Base-by-base conservation (phyloP, 1,140 invertebrate species). In the Ctenoplectra terminalis region DNA sequence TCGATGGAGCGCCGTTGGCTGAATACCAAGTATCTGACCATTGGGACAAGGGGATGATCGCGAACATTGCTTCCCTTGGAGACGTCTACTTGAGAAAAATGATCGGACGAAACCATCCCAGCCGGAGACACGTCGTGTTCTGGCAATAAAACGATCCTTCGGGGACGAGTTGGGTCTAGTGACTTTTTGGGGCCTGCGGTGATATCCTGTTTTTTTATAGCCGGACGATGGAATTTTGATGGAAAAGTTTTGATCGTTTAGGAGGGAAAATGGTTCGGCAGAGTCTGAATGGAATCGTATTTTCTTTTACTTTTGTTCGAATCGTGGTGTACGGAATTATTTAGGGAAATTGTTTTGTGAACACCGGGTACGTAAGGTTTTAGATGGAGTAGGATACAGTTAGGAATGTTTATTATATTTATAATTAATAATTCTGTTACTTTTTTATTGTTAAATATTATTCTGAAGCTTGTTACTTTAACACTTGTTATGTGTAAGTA, bases 1-100 rank as follows among this genome's bases (percentile, higher is more conserved):
- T 91, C 91, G 89, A 92, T 90, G 88, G 87, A 66, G 85, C 80
- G 84, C 48, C 82, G 85, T 76, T 52, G 50, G 71, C 73, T 88
- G 91, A 93, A 92, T 93, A 92, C 89, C 83, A 90, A 92, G 82
- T 88, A 84, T 82, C 77, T 60, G 31, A 15, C 63, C 54, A 48
- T 37, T 43, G 69, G 81, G 52, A 56, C 64, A 63, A 46, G 54
- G 66, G 85, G 79, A 85, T 76, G 63, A 67, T 64, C 78, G 60
- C 13, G 74, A 71, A 61, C 81, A 54, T 17, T 37, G 31, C 50
- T 26, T 80, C 82, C 76, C n/a, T 52, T 20, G 43, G 84, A 29
- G 84, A 85, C 37, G 61, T 26, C 52, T 43, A 56, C 82, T 79
- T 46, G 81, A 79, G 64, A 73, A 75, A 75, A 75, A 75, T 64